Evolutionary conservation across 2,797 vertebrate genomes (phyloP).

Genomic region (Avahi laniger): DNA sequence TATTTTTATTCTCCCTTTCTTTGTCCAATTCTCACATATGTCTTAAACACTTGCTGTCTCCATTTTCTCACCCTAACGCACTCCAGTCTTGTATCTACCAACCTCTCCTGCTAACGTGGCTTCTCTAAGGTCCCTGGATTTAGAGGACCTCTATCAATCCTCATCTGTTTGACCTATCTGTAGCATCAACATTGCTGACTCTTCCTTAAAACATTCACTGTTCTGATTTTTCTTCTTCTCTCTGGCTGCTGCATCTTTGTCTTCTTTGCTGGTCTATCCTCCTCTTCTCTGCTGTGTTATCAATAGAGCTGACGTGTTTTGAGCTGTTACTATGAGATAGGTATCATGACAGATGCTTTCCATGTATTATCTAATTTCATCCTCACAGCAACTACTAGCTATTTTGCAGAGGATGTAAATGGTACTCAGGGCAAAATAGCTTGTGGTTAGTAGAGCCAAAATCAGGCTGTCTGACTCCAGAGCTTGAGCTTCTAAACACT

Average conservation of each 20-base stretch:
- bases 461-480: not conserved
- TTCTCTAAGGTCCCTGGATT: not conserved
- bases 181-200: not conserved
- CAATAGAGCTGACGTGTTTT: not conserved
- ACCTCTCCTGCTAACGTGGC: not conserved
- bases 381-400: not conserved
- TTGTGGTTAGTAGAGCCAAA: not conserved
- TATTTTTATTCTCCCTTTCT: not conserved
- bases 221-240: not conserved
- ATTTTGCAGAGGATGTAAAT: not conserved
- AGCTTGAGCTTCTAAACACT: not conserved
- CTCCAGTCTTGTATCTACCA: not conserved
- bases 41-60: not conserved
- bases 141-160: too few species aligned
- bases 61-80: not conserved
- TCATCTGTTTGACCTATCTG: not conserved
- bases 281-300: not conserved
- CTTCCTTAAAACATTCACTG: not conserved
- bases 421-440: not conserved
- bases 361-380: not conserved
- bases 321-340: not conserved
- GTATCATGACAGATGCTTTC: not conserved
- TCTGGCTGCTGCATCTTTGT: not conserved
- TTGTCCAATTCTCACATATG: not conserved
- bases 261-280: not conserved